Evolutionary conservation across 2,797 vertebrate species (phyloP), one percentile per base, ranked within the genome.

Genomic region (Danionella dracula): DNA sequence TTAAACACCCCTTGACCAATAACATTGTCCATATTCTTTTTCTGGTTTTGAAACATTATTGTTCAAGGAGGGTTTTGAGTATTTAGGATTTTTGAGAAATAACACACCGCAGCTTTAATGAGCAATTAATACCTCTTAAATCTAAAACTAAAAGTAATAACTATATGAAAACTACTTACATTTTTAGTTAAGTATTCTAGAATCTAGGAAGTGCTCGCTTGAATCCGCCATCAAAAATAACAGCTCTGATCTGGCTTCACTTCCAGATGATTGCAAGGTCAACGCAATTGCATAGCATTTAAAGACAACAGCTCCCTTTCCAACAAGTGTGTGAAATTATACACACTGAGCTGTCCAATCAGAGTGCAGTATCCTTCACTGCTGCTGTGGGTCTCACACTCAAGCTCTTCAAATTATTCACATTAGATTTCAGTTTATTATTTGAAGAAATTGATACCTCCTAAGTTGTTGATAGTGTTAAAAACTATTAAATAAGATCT

Each of bases 291-390:
- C 89, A 90, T 91, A 90, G 87, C 84, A 82, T 79, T 72, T 90
- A 91, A 91, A 91, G 89, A 86, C 78, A 79, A 85, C 89, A 85
- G 87, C 87, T 90, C 87, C 78, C 83, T 85, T 80, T 77, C 83
- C 87, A 83, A 78, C 81, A 83, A 68, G 68, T 82, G 87, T 86
- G 85, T 84, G 62, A 68, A 81, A 68, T 72, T 62, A 8, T 82
- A 89, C 87, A 87, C 85, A 85, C 55, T 81, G 87, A 90, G 86
- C 89, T 54, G 86, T 84, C 84, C 85, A 89, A 89, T 90, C 81
- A 70, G 89, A 91, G 89, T 90, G 89, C 89, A 90, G 87, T 85
- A 83, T 74, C 76, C 82, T 88, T 89, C 87, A 86, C 86, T 68
- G 87, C 83, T 90, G 87, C 85, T 83, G 78, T 88, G 87, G 85